Percentiles rank a stretch among this genome's conserved stretches.
phyloP scores from a whole-genome alignment of 37 sponge, comb jelly and placozoan genomes.

The Hormiphora californensis region DNA sequence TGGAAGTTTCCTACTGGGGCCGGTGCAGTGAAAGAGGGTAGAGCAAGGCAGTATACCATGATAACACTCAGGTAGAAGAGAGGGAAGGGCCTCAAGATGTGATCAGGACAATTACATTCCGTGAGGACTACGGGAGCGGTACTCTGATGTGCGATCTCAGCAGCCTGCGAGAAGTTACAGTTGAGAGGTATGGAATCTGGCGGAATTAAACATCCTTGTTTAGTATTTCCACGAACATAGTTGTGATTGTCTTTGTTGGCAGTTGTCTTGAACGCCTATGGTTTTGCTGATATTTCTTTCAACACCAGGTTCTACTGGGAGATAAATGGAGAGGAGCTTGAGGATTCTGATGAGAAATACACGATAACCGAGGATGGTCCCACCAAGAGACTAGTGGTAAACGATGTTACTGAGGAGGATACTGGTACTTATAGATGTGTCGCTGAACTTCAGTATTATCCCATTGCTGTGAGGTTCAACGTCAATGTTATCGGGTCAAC shows the following conservation, averaged over 20 bases:
- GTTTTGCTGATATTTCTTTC: too few relatives aligned
- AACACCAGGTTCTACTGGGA: slow-evolving; percentile 18
- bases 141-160: background rate
- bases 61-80: background rate
- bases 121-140: background rate
- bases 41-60: too few relatives aligned
- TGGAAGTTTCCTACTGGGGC: too few relatives aligned
- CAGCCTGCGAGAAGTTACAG: background rate
- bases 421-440: slow-evolving; percentile 30
- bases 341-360: background rate
- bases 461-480: slow-evolving; percentile 2
- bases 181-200: background rate
- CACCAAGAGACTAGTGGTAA: background rate
- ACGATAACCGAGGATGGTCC: background rate
- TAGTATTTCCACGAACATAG: too few relatives aligned
- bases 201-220: too few relatives aligned
- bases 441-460: background rate
- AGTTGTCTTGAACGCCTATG: too few relatives aligned
- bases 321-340: slow-evolving; percentile 12
- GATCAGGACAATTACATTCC: background rate
- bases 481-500: background rate
- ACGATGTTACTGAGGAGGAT: background rate
- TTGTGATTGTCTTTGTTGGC: too few relatives aligned
- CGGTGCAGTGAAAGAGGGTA: too few relatives aligned
- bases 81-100: background rate